Evolutionary conservation across 2,888 invertebrate species (phyloP).

Genomic region (Enoplolaimus lenunculus): DNA sequence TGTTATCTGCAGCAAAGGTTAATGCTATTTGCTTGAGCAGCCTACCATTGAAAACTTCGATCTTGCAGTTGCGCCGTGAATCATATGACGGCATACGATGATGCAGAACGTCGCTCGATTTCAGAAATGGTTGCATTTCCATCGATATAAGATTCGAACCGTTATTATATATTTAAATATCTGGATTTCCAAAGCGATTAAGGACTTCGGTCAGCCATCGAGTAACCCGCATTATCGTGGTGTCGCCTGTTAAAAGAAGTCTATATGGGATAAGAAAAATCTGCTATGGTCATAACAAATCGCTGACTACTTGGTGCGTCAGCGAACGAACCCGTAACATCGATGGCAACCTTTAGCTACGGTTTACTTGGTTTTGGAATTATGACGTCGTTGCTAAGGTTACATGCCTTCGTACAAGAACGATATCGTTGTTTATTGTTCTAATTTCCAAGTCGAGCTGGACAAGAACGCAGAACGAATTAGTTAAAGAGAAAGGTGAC

Average conservation of each 20-base stretch:
- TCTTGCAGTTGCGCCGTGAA: slow-evolving; percentile 18
- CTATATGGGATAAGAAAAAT: not conserved
- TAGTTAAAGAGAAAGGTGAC: too few relatives aligned
- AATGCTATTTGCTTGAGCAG: not conserved
- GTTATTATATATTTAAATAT: slow-evolving; percentile 13
- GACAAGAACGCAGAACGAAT: too few relatives aligned
- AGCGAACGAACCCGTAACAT: too few relatives aligned
- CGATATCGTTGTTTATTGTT: too few relatives aligned
- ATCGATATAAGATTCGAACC: slow-evolving; percentile 7
- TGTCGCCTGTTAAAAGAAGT: not conserved
- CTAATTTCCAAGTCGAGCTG: too few relatives aligned
- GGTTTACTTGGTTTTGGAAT: not conserved
- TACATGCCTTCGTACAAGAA: too few relatives aligned
- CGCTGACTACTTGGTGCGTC: not conserved
- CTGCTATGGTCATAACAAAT: not conserved
- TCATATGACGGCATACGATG: slow-evolving; percentile 14
- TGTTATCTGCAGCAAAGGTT: too few relatives aligned
- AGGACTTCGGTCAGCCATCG: too few relatives aligned
- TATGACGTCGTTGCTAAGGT: not conserved
- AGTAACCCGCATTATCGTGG: not conserved
- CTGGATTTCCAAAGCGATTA: slow-evolving; percentile 15
- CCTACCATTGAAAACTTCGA: slow-evolving; percentile 4
- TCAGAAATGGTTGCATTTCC: not conserved
- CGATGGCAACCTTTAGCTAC: too few relatives aligned
- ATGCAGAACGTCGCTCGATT: slow-evolving; percentile 17